These are phyloP conservation scores for Myiagra hebetior DNA, from an alignment of 2,113 vertebrate species.

Conservation along the genomic window DNA sequence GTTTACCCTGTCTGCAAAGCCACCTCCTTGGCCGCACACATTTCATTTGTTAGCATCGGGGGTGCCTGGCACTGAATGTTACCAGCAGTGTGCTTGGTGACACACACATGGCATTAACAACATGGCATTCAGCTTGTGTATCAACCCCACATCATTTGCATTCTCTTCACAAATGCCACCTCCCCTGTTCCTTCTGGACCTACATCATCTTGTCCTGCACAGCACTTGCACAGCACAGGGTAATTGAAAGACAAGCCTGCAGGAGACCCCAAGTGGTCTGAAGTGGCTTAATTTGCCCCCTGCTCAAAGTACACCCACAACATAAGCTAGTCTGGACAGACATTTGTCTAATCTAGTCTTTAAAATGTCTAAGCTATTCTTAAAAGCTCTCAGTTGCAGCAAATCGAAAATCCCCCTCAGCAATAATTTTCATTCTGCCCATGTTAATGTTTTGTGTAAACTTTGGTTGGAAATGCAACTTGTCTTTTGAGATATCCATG, in stretches of 20 bases:
- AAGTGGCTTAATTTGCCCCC: not conserved
- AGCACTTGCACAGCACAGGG: not conserved
- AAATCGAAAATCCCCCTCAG: constrained; percentile 21
- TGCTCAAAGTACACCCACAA: not conserved
- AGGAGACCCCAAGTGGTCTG: not conserved
- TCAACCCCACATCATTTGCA: not conserved
- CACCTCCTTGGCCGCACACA: constrained; percentile 33
- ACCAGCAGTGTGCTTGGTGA: not conserved
- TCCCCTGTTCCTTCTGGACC: not conserved
- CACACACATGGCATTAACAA: not conserved
- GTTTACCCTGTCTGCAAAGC: constrained; percentile 41
- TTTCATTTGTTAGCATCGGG: not conserved
- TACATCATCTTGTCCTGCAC: not conserved
- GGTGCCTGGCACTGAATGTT: not conserved
- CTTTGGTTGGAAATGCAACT: not conserved
- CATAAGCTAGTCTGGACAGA: constrained; percentile 37
- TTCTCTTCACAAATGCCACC: not conserved
- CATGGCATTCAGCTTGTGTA: not conserved
- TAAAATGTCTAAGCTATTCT: constrained; percentile 48
- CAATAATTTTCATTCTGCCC: not conserved
- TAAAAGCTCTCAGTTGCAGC: not conserved
- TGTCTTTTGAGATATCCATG: not conserved
- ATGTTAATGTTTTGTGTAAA: not conserved
- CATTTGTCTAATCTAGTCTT: constrained; percentile 52
- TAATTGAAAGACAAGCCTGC: not conserved